Percentiles rank a stretch among this genome's conserved stretches.
Conservation (phyloP, 2,113 vertebrate genomes). For the Cheilinus undulatus region DNA sequence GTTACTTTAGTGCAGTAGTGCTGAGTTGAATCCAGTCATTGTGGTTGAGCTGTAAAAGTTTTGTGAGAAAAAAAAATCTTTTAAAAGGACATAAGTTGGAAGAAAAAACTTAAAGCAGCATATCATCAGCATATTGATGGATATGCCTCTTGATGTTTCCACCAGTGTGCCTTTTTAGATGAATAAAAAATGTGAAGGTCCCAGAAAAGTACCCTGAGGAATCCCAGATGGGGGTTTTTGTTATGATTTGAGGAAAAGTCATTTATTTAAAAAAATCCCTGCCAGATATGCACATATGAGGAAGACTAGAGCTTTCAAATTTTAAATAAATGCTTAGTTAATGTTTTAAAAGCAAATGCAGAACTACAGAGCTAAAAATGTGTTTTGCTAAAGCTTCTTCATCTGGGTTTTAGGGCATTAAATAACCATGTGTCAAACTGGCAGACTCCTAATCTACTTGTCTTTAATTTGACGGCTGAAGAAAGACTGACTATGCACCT, state of each 20-base stretch:
- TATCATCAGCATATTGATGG: constrained; percentile 1
- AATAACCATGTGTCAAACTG: not conserved
- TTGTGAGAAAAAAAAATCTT: not conserved
- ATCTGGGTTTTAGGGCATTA: not conserved
- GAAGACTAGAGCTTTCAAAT: not conserved
- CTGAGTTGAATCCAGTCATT: not conserved
- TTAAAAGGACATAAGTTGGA: not conserved
- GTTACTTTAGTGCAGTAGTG: too few relatives aligned
- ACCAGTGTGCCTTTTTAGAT: not conserved
- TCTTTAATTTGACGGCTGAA: not conserved
- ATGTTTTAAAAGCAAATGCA: not conserved
- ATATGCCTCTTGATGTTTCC: not conserved
- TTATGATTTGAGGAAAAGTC: too few relatives aligned
- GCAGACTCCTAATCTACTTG: not conserved
- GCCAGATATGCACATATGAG: not conserved
- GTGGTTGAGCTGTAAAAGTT: not conserved
- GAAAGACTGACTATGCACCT: not conserved
- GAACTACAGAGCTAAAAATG: not conserved
- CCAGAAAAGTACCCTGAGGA: not conserved
- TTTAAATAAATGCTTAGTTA: not conserved
- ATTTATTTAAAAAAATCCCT: not conserved
- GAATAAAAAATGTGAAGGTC: not conserved
- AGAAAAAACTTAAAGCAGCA: not conserved
- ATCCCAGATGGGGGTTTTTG: not conserved
- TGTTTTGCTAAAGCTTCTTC: not conserved